Evolutionary conservation across 2,797 vertebrate species (phyloP), one percentile per base, ranked within the genome.

Genomic region (Sandelia bainsii): DNA sequence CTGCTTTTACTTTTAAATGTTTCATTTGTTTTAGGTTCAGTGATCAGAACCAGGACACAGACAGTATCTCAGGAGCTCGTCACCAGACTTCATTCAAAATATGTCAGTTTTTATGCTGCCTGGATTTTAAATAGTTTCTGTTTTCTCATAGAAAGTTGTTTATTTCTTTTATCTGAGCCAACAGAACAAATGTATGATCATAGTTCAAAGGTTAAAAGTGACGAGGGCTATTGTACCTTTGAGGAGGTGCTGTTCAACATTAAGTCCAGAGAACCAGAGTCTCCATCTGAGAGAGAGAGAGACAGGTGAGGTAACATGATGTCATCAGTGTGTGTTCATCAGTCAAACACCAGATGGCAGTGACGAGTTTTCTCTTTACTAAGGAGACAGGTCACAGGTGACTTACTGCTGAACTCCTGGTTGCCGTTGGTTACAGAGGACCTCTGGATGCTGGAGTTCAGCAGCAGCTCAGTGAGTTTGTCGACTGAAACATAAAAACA

Each of bases 401-500:
- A 91, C 89, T 94, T 83, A 90, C 94, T 95, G 84, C 90, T 89
- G 52, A 93, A 83, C 52, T 92, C 93, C 45, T 88, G 93, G 77
- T 91, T 95, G 70, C 89, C 85, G 0, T 87, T 92, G 80, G 87
- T 81, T 40, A 89, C 53, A 13, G 76, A 59, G 34, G 87, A 69
- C 0, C 77, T 88, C 7, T 96, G 93, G 8, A 88, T 72, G 58
- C 77, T 86, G 4, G 91, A 82, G 8, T 94, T 89, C 6, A 95
- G 84, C 34, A 98, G 84, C 61, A 97, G 87, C 52, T 96, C 95
- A 27, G 92, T 95, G 71, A 98, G 90, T 23, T 88, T 82, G 81
- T 98, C 96, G 82, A 97, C 97, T 98, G 87, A 72, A 57, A 80
- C 7, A 68, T 3, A 19, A 45, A 45, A 45, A 6, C 6, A n/a